Base-by-base conservation (phyloP, 1,140 invertebrate genomes). In the Leptoteleia sp. region DNA sequence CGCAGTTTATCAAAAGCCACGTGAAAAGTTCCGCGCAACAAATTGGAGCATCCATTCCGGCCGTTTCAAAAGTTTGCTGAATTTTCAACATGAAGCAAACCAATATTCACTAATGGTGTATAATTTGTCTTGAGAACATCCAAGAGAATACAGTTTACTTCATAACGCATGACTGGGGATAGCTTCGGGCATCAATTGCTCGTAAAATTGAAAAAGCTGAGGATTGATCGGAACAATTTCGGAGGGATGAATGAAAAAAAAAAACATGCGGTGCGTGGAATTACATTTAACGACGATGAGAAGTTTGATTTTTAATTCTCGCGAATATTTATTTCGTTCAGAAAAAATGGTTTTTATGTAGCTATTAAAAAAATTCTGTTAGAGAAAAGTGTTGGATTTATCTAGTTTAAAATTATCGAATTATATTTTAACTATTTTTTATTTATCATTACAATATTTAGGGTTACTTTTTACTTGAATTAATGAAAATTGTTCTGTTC, bases 61-160 rank as follows among this genome's bases (percentile, higher is more conserved):
- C 55, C 48, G 16, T 57, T 57, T 31, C 47, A 40, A 65, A 65
- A 75, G 52, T 65, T 65, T 13, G 27, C 42, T 11, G 50, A 22
- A 70, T 76, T 76, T 64, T 67, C 37, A 67, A 65, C 61, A 55
- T 47, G 37, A n/a, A 45, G 54, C 64, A 19, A 70, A 70, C 64
- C 64, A 76, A 70, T 70, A 76, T 54, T 40, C 47, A 33, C 57
- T 57, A 76, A 76, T 76, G 64, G 47, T 9, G 54, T 35, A 55
- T 76, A 76, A 76, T 76, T 67, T 62, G 62, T 67, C 47, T 54
- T 54, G 17, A 33, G 31, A 67, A 31, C 40, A 40, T 61, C 19
- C 16, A 1, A 6, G 31, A 37, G 67, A 52, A 71, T 70, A 64
- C 50, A 57, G 70, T 64, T 55, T 40, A 47, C 40, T 64, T 64